Evolutionary conservation across 2,888 invertebrate genomes (phyloP).

Genomic region (Morpho achilles): DNA sequence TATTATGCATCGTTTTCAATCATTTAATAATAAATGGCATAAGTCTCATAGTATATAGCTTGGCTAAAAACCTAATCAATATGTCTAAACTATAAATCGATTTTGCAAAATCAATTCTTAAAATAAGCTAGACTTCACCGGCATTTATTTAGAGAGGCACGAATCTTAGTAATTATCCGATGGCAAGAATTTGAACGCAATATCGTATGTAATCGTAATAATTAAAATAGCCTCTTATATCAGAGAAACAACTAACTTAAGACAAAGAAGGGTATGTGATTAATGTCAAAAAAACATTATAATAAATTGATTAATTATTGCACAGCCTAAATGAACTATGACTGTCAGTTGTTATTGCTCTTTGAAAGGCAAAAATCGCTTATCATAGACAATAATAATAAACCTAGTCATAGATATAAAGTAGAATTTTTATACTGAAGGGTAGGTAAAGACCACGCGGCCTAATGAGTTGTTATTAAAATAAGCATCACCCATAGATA

Average conservation of each 20-base stretch:
- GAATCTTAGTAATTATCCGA: constrained; percentile 24
- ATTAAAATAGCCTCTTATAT: constrained; percentile 26
- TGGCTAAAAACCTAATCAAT: constrained; percentile 20
- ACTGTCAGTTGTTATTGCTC: too few species aligned
- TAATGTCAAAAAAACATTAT: background rate
- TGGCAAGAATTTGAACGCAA: constrained; percentile 47
- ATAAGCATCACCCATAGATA: too few species aligned
- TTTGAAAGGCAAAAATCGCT: too few species aligned
- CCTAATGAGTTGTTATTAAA: too few species aligned
- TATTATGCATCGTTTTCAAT: constrained; percentile 23
- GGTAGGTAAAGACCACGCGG: too few species aligned
- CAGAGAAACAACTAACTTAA: background rate
- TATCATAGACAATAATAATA: too few species aligned
- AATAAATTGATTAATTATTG: background rate
- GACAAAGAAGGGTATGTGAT: background rate
- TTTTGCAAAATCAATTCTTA: constrained; percentile 22
- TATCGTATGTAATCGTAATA: constrained; percentile 8
- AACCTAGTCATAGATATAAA: too few species aligned
- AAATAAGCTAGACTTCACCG: constrained; percentile 9
- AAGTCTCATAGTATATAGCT: constrained; percentile 26
- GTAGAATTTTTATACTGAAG: too few species aligned
- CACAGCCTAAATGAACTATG: background rate
- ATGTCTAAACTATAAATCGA: constrained; percentile 13
- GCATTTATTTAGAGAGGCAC: constrained; percentile 20
- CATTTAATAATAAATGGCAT: constrained; percentile 29